Evolutionary conservation across 2,888 invertebrate species (phyloP), one percentile per base, ranked within the genome.

Genomic region (Epirrita christyi): DNA sequence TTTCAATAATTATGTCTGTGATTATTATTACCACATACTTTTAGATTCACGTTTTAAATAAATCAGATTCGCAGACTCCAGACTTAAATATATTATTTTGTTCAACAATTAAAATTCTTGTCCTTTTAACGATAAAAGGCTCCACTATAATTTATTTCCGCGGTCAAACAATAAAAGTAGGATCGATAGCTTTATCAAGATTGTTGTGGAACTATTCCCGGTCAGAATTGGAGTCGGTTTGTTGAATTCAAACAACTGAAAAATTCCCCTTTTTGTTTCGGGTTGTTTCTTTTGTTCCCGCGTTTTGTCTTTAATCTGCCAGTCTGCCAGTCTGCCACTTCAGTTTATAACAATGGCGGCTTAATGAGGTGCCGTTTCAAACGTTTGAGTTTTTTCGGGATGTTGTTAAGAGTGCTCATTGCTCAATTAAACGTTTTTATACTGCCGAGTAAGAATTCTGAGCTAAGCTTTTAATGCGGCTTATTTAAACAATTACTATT

Each of bases 111-210:
- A 47, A 43, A 54, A 43, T 34, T 41, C 14, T 10, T 7, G 42
- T 54, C 4, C 40, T 32, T 32, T 29, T 43, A 55, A 55, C 59
- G 53, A 56, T 59, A 48, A 64, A 55, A 41, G 51, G 44, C 43
- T 55, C 57, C 64, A 64, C 65, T 66, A 57, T 55, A 48, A 55
- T 55, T 52, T 55, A 52, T 61, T 70, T 63, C 53, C 63, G 55
- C 53, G 52, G 55, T 61, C 34, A 46, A 43, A 44, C 29, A 63
- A 41, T 55, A 58, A 58, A 68, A 38, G 59, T 34, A 47, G 27
- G 45, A 51, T 66, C 63, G 56, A 68, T 74, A 63, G 70, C 63
- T 65, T 69, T 61, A 74, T 72, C 63, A 70, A 74, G 75, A 74
- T 74, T 69, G 73, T 71, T 73, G 43, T 42, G 3, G 34, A 75